Evolutionary conservation across 2,888 invertebrate genomes (phyloP).

Genomic region (Theretra japonica): DNA sequence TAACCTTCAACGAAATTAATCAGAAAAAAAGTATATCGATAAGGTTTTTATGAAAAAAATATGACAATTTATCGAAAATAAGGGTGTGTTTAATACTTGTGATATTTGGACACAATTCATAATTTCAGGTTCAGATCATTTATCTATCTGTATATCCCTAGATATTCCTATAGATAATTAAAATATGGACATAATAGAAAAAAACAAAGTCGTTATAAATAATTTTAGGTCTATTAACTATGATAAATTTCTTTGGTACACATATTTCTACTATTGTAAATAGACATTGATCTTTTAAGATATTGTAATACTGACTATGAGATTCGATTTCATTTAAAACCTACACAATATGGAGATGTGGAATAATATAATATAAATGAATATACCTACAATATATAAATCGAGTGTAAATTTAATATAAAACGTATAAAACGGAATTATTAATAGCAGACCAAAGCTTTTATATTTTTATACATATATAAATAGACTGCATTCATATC

Average conservation of each 20-base stretch:
- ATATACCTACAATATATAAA: not conserved
- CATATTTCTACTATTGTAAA: conserved; percentile 6
- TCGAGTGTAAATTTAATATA: conserved; percentile 6
- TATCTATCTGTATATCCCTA: too few relatives aligned
- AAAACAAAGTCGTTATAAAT: not conserved
- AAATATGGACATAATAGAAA: not conserved
- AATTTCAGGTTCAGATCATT: too few relatives aligned
- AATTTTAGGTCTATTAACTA: not conserved
- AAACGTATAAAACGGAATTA: not conserved
- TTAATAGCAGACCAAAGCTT: not conserved
- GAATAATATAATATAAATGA: not conserved
- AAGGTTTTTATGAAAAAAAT: too few relatives aligned
- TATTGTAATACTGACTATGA: not conserved
- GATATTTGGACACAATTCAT: too few relatives aligned
- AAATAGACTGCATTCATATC: not conserved
- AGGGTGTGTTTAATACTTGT: too few relatives aligned
- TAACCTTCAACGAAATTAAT: too few relatives aligned
- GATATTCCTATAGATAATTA: too few relatives aligned
- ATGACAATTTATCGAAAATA: too few relatives aligned
- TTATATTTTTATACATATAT: not conserved
- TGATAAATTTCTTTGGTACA: not conserved
- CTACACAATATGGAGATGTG: not conserved
- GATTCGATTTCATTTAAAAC: not conserved
- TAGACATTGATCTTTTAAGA: conserved; percentile 17
- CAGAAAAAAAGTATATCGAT: too few relatives aligned